A percentile compares a stretch with the other conserved stretches of the same genome.
Evolutionary conservation across 2,113 vertebrate genomes (phyloP).

Genomic region (Dasypus novemcinctus): DNA sequence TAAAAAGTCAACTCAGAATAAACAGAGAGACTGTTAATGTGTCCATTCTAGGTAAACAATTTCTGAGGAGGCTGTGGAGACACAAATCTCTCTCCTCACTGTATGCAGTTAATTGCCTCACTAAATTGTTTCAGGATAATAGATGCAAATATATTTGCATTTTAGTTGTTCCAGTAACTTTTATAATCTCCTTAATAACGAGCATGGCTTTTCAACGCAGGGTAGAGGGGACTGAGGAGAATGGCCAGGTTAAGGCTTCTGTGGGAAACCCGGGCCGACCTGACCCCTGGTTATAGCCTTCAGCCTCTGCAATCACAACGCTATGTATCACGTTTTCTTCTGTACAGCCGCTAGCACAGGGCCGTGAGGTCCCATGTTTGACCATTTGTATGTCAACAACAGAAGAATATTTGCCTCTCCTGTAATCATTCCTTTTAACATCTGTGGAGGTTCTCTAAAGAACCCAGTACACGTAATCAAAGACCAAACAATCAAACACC

Average conservation of each 20-base stretch:
- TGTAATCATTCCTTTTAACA: not conserved
- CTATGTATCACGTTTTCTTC: not conserved
- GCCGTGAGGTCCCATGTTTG: not conserved
- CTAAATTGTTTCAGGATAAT: not conserved
- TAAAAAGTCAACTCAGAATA: not conserved
- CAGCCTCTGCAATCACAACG: not conserved
- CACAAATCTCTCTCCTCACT: not conserved
- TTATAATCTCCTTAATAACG: not conserved
- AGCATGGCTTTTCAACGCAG: not conserved
- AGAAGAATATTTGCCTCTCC: not conserved
- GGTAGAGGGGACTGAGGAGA: not conserved
- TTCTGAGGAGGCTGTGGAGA: not conserved
- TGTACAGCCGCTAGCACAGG: not conserved
- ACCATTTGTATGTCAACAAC: not conserved
- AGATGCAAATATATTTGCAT: not conserved
- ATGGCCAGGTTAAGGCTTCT: too few relatives aligned
- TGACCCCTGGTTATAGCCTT: not conserved
- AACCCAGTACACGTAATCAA: slow-evolving; percentile 36
- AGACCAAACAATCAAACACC: slow-evolving; percentile 50
- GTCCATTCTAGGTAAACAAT: not conserved
- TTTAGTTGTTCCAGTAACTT: not conserved
- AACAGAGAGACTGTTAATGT: not conserved
- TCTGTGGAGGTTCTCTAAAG: slow-evolving; percentile 24
- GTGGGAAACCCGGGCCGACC: not conserved
- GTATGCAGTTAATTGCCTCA: not conserved